Base-by-base conservation (phyloP, 37 sponge, comb jelly and placozoan genomes). In the Dysidea cf. avara region DNA sequence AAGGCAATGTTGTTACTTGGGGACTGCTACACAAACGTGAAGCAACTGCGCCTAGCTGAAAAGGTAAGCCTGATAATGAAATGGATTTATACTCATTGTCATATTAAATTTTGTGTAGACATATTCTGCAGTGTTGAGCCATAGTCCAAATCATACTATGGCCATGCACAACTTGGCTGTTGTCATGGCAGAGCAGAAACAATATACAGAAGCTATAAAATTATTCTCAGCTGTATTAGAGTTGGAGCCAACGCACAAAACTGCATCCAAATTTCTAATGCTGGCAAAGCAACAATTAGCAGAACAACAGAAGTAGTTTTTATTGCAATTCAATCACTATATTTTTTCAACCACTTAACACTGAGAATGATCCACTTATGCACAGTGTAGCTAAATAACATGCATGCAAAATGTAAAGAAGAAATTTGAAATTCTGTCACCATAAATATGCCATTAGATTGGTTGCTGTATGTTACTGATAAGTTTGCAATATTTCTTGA, bases 101-200 rank as follows among this genome's bases (percentile, higher is more conserved):
- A n/a, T 43, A 43, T 9, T 43, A 43, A 12, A 43, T 43, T 43
- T 5, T 43, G 9, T 43, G 5, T 21, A 60, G 30, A 21, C 39
- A 21, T 74, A 74, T 37, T 28, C 29, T 26, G 28, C 39, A 20
- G n/a, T 25, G 2, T 18, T 74, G 13, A 33, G n/a, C 1, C 16
- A 39, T 26, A 35, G 79, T 51, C 75, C 75, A 20, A 68, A 79
- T 32, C 69, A 73, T 74, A 59, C 64, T 13, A 24, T 58, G 14
- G 75, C 86, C 34, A 50, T 79, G 7, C 80, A 79, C 37, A 86
- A 86, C 34, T 54, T 86, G 54, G 86, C 80, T n/a, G 86, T 86
- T 50, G 86, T 64, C 16, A 79, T 70, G 61, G 72, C 80, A 34
- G 55, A 68, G 36, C 6, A 7, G 12, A 51, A 61, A n/a, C 33